phyloP scores from a whole-genome alignment of 2,888 invertebrate genomes.

The Keiferia lycopersicella region DNA sequence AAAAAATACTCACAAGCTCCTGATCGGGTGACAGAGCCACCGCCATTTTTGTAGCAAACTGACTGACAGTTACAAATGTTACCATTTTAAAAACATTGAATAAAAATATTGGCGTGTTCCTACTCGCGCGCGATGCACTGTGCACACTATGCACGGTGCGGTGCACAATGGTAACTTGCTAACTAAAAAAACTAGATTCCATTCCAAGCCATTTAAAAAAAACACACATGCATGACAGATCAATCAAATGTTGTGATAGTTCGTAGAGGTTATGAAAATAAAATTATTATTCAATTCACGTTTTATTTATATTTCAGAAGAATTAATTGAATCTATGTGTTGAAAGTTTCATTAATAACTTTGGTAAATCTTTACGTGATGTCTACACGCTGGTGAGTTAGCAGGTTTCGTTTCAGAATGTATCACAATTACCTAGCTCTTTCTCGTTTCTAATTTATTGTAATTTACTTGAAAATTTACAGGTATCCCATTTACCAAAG shows the following conservation, averaged over 20 bases:
- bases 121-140: too few relatives aligned
- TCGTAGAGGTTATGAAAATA: neutral
- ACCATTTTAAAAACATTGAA: conserved; percentile 6
- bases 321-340: too few relatives aligned
- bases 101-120: too few relatives aligned
- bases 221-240: too few relatives aligned
- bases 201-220: neutral
- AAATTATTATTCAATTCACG: neutral
- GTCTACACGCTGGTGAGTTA: conserved; percentile 71
- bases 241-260: neutral
- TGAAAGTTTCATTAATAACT: too few relatives aligned
- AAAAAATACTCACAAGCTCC: conserved; percentile 85
- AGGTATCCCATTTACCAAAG: conserved; percentile 95
- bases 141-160: too few relatives aligned
- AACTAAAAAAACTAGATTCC: neutral
- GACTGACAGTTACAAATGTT: conserved; percentile 14
- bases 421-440: too few relatives aligned
- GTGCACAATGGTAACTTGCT: too few relatives aligned
- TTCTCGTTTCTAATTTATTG: neutral
- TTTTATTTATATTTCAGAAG: too few relatives aligned
- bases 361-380: conserved; percentile 39
- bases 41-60: conserved; percentile 77
- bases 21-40: conserved; percentile 89
- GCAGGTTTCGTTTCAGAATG: neutral
- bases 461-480: conserved; percentile 36